These are phyloP conservation scores for Sarcoramphus papa DNA, from an alignment of 2,797 vertebrate species.

Conservation along the genomic window DNA sequence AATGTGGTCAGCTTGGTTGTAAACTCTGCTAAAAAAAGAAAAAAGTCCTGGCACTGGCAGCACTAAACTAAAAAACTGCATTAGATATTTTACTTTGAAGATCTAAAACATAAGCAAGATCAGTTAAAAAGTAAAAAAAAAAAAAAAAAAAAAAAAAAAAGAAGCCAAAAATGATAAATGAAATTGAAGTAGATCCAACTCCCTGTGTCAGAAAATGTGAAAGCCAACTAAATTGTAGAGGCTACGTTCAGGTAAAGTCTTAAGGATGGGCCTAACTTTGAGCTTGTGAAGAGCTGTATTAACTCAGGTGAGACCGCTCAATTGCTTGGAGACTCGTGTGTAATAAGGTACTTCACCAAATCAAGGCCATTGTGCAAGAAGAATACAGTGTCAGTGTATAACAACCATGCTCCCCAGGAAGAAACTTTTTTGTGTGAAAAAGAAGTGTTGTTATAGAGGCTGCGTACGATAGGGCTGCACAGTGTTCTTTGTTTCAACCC, in stretches of 20 bases:
- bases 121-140: background rate
- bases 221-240: background rate
- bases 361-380: background rate
- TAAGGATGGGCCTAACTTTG: background rate
- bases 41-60: background rate
- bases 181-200: background rate
- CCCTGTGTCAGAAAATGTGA: background rate
- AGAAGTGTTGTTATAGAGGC: conserved; percentile 11
- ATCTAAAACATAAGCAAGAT: background rate
- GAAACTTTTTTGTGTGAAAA: conserved; percentile 2
- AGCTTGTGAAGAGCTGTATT: background rate
- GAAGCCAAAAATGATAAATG: background rate
- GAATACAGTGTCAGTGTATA: background rate
- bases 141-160: background rate
- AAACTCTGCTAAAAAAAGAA: background rate
- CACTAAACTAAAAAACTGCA: background rate
- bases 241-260: background rate
- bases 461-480: background rate
- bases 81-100: background rate
- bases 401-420: background rate
- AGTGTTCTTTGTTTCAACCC: conserved; percentile 52
- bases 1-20: background rate
- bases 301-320: background rate
- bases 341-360: conserved; percentile 1
- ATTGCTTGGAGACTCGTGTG: background rate